Conservation (phyloP, 2,113 vertebrate genomes). For the Aix galericulata region DNA sequence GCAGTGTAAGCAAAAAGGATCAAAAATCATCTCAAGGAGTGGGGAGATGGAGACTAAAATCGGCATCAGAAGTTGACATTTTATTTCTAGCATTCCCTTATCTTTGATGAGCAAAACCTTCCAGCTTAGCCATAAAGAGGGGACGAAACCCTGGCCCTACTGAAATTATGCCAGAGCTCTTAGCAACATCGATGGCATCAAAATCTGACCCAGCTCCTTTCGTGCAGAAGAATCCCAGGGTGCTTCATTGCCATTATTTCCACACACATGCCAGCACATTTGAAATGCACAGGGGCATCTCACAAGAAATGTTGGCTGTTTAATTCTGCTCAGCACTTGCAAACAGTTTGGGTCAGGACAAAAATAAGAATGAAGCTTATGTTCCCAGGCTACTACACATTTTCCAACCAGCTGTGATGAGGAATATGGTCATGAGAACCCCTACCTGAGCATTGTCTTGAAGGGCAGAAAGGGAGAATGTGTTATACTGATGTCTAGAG, state of each 20-base stretch:
- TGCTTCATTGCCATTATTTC: background rate
- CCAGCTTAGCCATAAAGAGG: background rate
- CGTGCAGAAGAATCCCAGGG: background rate
- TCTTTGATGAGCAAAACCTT: background rate
- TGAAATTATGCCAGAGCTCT: background rate
- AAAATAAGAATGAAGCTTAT: background rate
- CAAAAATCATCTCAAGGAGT: conserved; percentile 51
- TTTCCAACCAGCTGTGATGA: conserved; percentile 25
- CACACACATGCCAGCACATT: background rate
- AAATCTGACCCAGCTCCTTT: background rate
- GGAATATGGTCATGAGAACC: background rate
- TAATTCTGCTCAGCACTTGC: background rate
- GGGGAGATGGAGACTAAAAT: background rate
- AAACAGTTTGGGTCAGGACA: background rate
- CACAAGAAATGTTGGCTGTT: background rate
- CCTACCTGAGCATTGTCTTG: conserved; percentile 11
- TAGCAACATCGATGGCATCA: background rate
- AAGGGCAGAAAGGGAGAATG: background rate
- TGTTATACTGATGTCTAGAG: conserved; percentile 7
- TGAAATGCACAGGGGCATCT: background rate
- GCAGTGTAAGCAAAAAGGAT: conserved; percentile 63
- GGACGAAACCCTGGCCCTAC: background rate
- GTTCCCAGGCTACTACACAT: background rate
- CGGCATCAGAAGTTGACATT: conserved; percentile 12
- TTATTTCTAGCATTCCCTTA: background rate